A percentile compares a stretch with the other conserved stretches of the same genome.
These are phyloP conservation scores for Parnassius orleans DNA, from an alignment of 2,888 invertebrate species.

Conservation along the genomic window DNA sequence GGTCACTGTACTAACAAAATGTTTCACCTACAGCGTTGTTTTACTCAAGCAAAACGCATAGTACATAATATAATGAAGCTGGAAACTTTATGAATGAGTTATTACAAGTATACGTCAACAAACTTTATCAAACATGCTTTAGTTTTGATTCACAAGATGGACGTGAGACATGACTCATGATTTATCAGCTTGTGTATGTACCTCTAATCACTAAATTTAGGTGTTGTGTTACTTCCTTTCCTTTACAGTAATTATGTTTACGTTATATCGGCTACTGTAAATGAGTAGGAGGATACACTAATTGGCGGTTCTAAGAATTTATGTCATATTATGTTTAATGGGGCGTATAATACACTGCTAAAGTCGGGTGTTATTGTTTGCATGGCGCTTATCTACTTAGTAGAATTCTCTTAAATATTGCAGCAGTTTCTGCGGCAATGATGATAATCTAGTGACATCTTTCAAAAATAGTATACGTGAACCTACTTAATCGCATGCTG, in stretches of 20 bases:
- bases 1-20: neutral
- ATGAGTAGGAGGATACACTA: neutral
- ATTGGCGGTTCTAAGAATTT: constrained; percentile 2
- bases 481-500: too few species aligned
- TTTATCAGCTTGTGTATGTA: constrained; percentile 29
- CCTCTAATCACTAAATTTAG: constrained; percentile 33
- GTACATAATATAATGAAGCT: constrained; percentile 7
- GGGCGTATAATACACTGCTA: neutral
- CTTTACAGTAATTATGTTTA: constrained; percentile 13
- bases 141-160: constrained; percentile 24
- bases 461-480: too few species aligned
- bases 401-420: too few species aligned
- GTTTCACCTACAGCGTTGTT: constrained; percentile 3
- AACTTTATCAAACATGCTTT: constrained; percentile 15
- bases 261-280: constrained; percentile 7
- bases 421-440: too few species aligned
- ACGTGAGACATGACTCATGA: constrained; percentile 28
- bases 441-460: too few species aligned
- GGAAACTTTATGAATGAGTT: constrained; percentile 18
- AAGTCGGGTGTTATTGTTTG: too few species aligned
- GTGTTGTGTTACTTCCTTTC: constrained; percentile 39
- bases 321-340: neutral
- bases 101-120: constrained; percentile 4
- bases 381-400: too few species aligned
- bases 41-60: constrained; percentile 17